Base-by-base conservation (phyloP, 92 coral and sea anemone species). In the Paramuricea clavata region DNA sequence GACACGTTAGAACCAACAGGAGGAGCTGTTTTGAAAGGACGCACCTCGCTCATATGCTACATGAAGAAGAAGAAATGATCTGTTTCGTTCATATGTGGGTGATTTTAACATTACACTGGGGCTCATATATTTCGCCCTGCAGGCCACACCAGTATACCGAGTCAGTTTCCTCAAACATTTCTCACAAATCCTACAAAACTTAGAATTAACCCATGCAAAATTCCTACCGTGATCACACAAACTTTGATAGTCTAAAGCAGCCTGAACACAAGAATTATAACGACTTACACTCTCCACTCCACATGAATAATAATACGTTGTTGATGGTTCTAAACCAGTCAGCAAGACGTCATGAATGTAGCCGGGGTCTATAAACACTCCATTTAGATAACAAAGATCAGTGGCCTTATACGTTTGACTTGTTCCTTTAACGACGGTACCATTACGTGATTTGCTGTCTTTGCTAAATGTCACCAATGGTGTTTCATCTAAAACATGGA, bases 11-110 rank as follows among this genome's bases (percentile, higher is more conserved):
- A 86, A 43, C 92, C 89, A 28, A 91, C 93, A 12, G 83, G 12
- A 12, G 97, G 97, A 16, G 97, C 97, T 5, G 97, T 90, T 54
- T 92, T 89, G 88, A 94, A 94, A 31, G 89, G 89, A 42, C 80
- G 86, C 11, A 92, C 41, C 35, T 80, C 68, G 52, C 97, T 89
- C 95, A 94, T 89, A 39, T 76, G 93, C 97, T 94, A 89, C 12
- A 78, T 31, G 31, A 28, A 41, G 28, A n/a, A 90, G 50, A 78
- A 44, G 21, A 80, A 80, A 57, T 22, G 15, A 43, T 34, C 15
- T 22, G 49, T 13, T 41, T 2, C 34, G 41, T 41, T 2, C 34
- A 16, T 77, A 50, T 3, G 41, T 47, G 19, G 39, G 39, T 42
- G 65, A 15, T 23, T 30, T 26, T 9, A 17, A 6, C 5, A 4